phyloP scores from a whole-genome alignment of 2,888 invertebrate genomes.

The Tipula lateralis region DNA sequence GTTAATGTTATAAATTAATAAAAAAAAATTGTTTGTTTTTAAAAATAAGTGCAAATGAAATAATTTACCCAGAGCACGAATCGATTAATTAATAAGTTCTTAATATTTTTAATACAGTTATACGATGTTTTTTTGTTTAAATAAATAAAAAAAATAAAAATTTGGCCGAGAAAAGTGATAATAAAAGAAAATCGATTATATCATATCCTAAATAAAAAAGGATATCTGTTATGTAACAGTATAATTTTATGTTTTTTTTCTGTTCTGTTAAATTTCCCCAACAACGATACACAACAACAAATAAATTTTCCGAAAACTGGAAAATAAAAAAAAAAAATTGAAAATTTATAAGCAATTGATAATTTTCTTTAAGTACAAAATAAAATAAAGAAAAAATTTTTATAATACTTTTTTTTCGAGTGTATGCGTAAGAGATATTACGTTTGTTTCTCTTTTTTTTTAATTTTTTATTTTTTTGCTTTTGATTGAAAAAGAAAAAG shows the following conservation, averaged over 20 bases:
- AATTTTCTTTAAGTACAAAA: not conserved
- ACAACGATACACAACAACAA: not conserved
- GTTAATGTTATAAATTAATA: not conserved
- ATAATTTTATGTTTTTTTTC: not conserved
- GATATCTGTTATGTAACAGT: conserved; percentile 24
- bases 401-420: conserved; percentile 12
- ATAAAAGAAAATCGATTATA: not conserved
- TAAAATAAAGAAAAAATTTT: not conserved
- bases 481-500: conserved; percentile 27
- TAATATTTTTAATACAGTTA: not conserved
- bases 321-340: not conserved
- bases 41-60: not conserved
- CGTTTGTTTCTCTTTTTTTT: conserved; percentile 11
- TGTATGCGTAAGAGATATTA: conserved; percentile 20
- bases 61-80: not conserved
- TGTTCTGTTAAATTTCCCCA: not conserved
- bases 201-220: not conserved
- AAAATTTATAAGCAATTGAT: not conserved
- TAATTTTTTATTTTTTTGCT: not conserved
- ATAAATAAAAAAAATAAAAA: not conserved
- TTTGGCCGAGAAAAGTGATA: not conserved
- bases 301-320: not conserved
- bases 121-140: not conserved
- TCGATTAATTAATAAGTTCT: not conserved
- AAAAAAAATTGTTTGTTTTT: not conserved